Conservation (phyloP, 1,140 invertebrate genomes). For the Pollicipes pollicipes region DNA sequence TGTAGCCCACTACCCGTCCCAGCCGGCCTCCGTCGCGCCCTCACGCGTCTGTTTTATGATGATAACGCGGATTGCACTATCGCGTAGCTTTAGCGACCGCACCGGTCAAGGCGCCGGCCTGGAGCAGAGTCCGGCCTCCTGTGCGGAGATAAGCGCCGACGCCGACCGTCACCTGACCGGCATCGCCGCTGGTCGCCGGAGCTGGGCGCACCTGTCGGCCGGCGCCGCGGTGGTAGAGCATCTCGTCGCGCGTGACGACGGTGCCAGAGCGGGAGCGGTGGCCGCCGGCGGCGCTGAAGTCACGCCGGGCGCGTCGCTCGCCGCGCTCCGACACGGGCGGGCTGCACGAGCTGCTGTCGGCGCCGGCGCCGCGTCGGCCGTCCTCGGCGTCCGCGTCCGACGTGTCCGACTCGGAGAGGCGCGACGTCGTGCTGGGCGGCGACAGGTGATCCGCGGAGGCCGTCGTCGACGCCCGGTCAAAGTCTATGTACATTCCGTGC, state of each 20-base stretch:
- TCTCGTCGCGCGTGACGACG: conserved; percentile 27
- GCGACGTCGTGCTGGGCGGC: conserved; percentile 65
- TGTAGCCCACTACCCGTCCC: too few relatives aligned
- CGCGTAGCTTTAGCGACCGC: too few relatives aligned
- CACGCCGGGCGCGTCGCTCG: background rate
- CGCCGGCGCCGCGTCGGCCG: conserved; percentile 23
- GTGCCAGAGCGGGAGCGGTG: conserved; percentile 47
- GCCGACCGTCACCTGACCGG: too few relatives aligned
- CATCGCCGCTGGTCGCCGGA: too few relatives aligned
- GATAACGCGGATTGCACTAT: too few relatives aligned
- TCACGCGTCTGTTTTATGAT: too few relatives aligned
- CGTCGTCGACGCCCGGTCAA: conserved; percentile 29
- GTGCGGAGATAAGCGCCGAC: too few relatives aligned
- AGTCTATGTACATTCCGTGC: conserved; percentile 23
- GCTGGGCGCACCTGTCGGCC: background rate
- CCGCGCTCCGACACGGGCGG: background rate
- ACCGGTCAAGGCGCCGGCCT: too few relatives aligned
- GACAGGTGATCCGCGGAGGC: conserved; percentile 69
- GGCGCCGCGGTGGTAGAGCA: conserved; percentile 11
- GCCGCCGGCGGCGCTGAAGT: conserved; percentile 40
- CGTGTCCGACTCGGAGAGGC: conserved; percentile 55
- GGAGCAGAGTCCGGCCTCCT: too few relatives aligned
- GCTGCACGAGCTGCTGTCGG: conserved; percentile 5
- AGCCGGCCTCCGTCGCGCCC: too few relatives aligned
- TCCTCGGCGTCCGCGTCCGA: conserved; percentile 74